Evolutionary conservation across 2,888 invertebrate genomes (phyloP), one percentile per base, ranked within the genome.

Genomic region (Phaonia tiefii): DNA sequence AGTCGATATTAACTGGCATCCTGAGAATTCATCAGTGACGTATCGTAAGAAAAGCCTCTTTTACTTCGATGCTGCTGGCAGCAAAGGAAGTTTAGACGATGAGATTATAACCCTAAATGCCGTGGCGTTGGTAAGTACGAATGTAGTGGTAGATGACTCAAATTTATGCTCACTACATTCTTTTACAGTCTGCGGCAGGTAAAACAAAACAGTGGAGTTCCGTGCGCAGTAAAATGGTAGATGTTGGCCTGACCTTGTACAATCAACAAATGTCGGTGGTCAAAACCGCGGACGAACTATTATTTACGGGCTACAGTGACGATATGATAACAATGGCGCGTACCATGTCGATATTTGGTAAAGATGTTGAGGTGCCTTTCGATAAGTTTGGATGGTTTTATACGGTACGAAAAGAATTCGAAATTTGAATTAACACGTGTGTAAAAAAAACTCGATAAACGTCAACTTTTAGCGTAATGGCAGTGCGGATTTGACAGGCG

Each of bases 301-400:
- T 97, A 0, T 96, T 97, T 86, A 94, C 95, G 1, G 97, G 97
- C 0, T 97, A 96, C 87, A 92, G 93, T 0, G 97, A 97, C 88
- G 91, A 93, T 0, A 89, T 97, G 69, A 92, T 97, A 75, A 93
- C 93, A 46, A 89, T 95, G 80, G 95, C 94, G 0, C 92, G 92
- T 82, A 92, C 91, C 83, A 86, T 94, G 73, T 93, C 94, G 0
- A 88, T 92, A 0, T 92, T 93, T 25, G 91, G 92, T 0, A 87
- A 87, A 39, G 90, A 93, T 87, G 92, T 93, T 0, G 92, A 93
- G 0, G 93, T 93, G 0, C 93, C 93, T 0, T 94, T 94, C 81
- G 97, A 97, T 86, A 93, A 92, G 86, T 97, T 98, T 88, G 98
- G 96, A 11, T 95, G 97, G 94, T 97, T 98, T 90, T 97, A 96